Percentiles rank a stretch among this genome's conserved stretches.
Conservation (phyloP, 1,140 invertebrate species). For the Teleopsis dalmanni region DNA sequence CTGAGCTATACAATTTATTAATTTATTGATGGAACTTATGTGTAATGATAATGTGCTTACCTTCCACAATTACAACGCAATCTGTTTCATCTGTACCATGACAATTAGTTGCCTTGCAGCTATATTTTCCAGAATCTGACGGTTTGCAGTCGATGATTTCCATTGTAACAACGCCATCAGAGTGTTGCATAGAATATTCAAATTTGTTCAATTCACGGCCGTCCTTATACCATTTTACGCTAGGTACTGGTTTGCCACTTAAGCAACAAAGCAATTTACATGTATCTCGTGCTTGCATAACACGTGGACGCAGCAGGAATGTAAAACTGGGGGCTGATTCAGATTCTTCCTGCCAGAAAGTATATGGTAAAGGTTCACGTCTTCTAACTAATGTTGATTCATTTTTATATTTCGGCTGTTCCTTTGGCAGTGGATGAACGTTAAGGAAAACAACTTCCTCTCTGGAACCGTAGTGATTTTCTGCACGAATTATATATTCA, state of each 20-base stretch:
- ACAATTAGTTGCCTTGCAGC: constrained; percentile 83
- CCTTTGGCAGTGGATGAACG: constrained; percentile 84
- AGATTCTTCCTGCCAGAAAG: constrained; percentile 78
- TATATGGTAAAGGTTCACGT: constrained; percentile 65
- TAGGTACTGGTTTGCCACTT: constrained; percentile 86
- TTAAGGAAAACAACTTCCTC: constrained; percentile 97
- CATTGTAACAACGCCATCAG: constrained; percentile 91
- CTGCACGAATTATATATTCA: constrained; percentile 93
- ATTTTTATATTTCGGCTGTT: constrained; percentile 67
- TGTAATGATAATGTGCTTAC: too few relatives aligned
- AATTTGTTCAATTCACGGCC: constrained; percentile 81
- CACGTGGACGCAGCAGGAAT: constrained; percentile 92
- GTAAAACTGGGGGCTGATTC: constrained; percentile 91
- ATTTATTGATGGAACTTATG: too few relatives aligned
- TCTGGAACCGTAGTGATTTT: constrained; percentile 94
- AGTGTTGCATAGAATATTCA: constrained; percentile 80
- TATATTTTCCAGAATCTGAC: constrained; percentile 93
- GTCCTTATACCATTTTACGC: constrained; percentile 90
- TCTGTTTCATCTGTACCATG: constrained; percentile 91
- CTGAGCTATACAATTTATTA: too few relatives aligned
- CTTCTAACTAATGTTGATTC: constrained; percentile 63
- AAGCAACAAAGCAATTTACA: constrained; percentile 97
- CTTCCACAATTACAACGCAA: constrained; percentile 96
- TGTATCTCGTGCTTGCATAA: constrained; percentile 91
- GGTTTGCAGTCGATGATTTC: constrained; percentile 93